Evolutionary conservation across 2,888 invertebrate genomes (phyloP).

Genomic region (Busseola fusca): DNA sequence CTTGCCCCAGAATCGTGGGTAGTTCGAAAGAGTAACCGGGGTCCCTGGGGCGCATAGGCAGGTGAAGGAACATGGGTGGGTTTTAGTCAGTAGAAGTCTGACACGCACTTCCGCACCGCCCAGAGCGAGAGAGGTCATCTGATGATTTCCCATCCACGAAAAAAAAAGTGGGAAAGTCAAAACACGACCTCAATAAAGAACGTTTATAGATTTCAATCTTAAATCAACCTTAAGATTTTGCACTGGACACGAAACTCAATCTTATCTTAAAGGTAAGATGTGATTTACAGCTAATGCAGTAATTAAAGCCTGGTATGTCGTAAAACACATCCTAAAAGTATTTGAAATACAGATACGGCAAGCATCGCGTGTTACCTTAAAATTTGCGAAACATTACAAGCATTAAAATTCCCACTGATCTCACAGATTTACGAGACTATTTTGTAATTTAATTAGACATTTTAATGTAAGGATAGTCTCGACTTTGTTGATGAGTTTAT

Average conservation of each 20-base stretch:
- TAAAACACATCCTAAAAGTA: constrained; percentile 22
- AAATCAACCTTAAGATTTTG: constrained; percentile 1
- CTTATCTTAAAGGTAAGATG: not conserved
- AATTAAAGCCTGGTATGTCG: constrained; percentile 10
- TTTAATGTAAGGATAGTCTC: not conserved
- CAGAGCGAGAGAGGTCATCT: too few relatives aligned
- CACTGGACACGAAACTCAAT: not conserved
- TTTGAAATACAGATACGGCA: constrained; percentile 6
- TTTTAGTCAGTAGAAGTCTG: too few relatives aligned
- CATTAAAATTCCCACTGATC: constrained; percentile 21
- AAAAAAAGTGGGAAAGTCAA: too few relatives aligned
- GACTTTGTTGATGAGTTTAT: not conserved
- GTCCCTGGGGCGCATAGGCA: too few relatives aligned
- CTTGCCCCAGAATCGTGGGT: too few relatives aligned
- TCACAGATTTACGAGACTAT: constrained; percentile 27
- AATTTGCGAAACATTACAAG: constrained; percentile 25
- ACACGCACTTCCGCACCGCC: too few relatives aligned
- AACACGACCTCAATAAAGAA: not conserved
- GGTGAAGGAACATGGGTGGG: too few relatives aligned
- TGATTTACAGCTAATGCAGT: constrained; percentile 14
- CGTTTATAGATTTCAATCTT: not conserved
- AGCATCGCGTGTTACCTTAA: constrained; percentile 15
- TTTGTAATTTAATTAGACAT: constrained; percentile 34
- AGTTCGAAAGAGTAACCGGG: too few relatives aligned
- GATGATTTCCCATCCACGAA: too few relatives aligned